Conservation (phyloP, 2,888 invertebrate species). For the Lycophotia porphyrea region DNA sequence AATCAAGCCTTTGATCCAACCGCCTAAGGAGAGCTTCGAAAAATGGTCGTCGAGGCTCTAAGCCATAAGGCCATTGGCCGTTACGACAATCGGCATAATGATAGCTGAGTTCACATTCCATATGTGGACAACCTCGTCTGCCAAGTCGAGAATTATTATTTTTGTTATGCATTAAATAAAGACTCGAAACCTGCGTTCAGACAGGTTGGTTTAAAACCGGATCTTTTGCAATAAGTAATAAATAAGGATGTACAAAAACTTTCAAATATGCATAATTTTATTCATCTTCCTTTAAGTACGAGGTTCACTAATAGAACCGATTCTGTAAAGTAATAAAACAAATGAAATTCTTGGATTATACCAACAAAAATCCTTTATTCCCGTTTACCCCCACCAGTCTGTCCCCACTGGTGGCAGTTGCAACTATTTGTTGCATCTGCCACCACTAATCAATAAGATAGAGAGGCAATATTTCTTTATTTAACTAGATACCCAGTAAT, state of each 20-base stretch:
- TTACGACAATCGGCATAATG: too few species aligned
- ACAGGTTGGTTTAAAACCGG: background rate
- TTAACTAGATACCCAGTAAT: background rate
- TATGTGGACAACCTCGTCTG: background rate
- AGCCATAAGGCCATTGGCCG: too few species aligned
- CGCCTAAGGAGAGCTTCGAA: too few species aligned
- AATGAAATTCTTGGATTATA: too few species aligned
- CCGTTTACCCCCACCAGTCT: too few species aligned
- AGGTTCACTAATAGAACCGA: background rate
- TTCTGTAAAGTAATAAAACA: background rate
- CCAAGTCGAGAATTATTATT: background rate
- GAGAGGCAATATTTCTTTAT: too few species aligned
- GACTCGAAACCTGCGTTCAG: background rate
- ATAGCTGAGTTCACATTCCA: too few species aligned
- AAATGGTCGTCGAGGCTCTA: background rate
- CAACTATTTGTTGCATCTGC: too few species aligned
- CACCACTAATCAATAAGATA: too few species aligned
- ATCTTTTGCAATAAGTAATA: background rate
- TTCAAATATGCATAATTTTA: background rate
- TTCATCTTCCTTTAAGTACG: background rate
- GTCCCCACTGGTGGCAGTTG: too few species aligned
- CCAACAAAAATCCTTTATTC: background rate
- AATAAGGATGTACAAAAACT: background rate
- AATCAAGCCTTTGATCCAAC: too few species aligned
- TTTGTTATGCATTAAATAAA: background rate